Base-by-base conservation (phyloP, 2,113 vertebrate species). In the Perognathus longimembris region DNA sequence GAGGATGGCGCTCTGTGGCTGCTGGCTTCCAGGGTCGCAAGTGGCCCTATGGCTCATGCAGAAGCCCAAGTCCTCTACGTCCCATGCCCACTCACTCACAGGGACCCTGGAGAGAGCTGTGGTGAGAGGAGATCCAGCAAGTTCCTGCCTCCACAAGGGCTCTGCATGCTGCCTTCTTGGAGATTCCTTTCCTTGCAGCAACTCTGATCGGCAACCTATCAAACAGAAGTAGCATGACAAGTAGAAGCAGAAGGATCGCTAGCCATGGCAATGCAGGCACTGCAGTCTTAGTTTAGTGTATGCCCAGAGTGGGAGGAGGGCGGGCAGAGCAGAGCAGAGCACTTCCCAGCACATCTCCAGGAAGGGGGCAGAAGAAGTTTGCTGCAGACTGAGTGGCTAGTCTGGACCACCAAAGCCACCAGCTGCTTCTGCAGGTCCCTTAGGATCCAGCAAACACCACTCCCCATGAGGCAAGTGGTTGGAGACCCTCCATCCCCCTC, bases 71-170 rank as follows among this genome's bases (percentile, higher is more conserved):
- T 8, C 45, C 12, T 45, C 32, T 26, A 2, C 15, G 0, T 0
- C 85, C 54, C 50, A 14, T 26, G 3, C 32, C 34, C 86, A 18
- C 38, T 90, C 85, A 94, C 98, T 98, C 96, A 98, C 98, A 45
- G 38, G 28, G 96, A 88, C 14, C 79, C 86, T 0, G 83, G 71
- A 79, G 96, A 85, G 1, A 80, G 87, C 82, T 97, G 91, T 30
- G 89, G 61, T 3, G 26, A 54, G 30, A 91, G 61, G 32, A 95
- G 78, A 82, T 82, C 93, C 91, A 92, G 71, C 57, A 71, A 34
- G 34, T 74, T 96, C 80, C 81, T 78, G 85, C 93, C 95, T 61
- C 88, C 54, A 70, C 85, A 85, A 50, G 61, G 36, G 24, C 77
- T 86, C 78, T 85, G 93, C 67, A 36, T 63, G 17, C 57, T 22